Conservation (phyloP, 2,888 invertebrate genomes). For the Chymomyza procnemis region DNA sequence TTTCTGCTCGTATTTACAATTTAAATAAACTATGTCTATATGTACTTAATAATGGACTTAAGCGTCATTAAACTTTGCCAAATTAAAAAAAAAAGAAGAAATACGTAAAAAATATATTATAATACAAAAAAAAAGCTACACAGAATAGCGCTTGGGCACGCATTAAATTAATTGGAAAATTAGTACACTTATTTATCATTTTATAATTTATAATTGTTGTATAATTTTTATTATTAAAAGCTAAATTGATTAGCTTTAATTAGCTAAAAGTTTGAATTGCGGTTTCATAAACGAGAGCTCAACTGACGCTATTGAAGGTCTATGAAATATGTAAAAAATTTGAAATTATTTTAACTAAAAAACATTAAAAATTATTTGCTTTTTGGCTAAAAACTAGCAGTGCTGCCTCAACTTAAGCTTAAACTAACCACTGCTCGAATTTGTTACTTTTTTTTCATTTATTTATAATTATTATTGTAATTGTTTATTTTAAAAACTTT, state of each 20-base stretch:
- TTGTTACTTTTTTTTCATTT: too few relatives aligned
- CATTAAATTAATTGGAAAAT: slow-evolving; percentile 10
- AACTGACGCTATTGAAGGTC: neutral
- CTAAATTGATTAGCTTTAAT: neutral
- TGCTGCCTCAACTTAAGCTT: neutral
- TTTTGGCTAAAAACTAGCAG: neutral
- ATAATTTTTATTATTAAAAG: neutral
- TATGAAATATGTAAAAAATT: neutral
- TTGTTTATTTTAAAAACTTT: too few relatives aligned
- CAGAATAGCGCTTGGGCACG: slow-evolving; percentile 54
- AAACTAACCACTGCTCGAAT: neutral
- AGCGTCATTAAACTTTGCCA: neutral
- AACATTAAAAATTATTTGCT: neutral
- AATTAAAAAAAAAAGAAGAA: neutral
- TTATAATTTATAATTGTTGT: neutral
- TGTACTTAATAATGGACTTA: neutral
- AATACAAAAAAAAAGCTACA: too few relatives aligned
- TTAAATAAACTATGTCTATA: neutral
- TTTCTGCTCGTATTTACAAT: neutral
- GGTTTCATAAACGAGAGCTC: neutral
- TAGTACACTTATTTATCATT: neutral
- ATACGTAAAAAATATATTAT: neutral
- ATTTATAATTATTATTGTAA: too few relatives aligned
- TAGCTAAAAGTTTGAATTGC: neutral
- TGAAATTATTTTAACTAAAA: neutral